Base-by-base conservation (phyloP, 2,797 vertebrate species). In the Mareca penelope region DNA sequence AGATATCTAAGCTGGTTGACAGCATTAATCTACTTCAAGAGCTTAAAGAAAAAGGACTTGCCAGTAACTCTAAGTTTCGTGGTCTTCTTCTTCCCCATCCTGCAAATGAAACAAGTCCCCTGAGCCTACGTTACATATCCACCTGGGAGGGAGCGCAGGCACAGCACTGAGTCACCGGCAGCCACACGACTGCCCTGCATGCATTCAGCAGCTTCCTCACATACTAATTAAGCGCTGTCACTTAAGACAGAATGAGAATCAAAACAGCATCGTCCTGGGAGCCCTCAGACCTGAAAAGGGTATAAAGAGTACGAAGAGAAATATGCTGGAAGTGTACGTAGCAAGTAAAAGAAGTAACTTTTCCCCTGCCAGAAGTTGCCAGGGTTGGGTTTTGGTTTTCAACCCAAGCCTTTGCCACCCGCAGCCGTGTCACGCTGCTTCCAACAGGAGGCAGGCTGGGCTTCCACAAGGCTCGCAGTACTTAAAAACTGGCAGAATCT, bases 51-150 rank as follows among this genome's bases (percentile, higher is more conserved):
- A 95, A 93, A n/a, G n/a, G 28, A 97, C 97, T 97, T 97, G 96
- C 97, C 96, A 81, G 94, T 40, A 95, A 85, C 33, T 90, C 91
- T 96, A 69, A 80, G 87, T 96, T 84, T 97, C 95, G 81, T 88
- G 65, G 94, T 64, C 86, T 44, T 93, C 96, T 88, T 97, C 97
- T 85, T 97, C 96, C 96, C 95, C 96, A 97, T 96, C 56, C 89
- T 97, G 94, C 69, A 71, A 80, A 73, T 12, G 63, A 87, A 89
- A 44, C 15, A 59, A 83, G 73, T 70, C 19, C 82, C 21, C 71
- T 42, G 63, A 75, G 92, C 80, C 84, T 80, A 29, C 0, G 11
- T 61, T 85, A 42, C 26, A 12, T 53, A 65, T 26, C 68, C 86
- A 90, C 64, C 89, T 44, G 16, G 1, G 6, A 55, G 71, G 76